These are phyloP conservation scores for Rhinoptilus africanus DNA, from an alignment of 2,113 vertebrate species.

Conservation along the genomic window DNA sequence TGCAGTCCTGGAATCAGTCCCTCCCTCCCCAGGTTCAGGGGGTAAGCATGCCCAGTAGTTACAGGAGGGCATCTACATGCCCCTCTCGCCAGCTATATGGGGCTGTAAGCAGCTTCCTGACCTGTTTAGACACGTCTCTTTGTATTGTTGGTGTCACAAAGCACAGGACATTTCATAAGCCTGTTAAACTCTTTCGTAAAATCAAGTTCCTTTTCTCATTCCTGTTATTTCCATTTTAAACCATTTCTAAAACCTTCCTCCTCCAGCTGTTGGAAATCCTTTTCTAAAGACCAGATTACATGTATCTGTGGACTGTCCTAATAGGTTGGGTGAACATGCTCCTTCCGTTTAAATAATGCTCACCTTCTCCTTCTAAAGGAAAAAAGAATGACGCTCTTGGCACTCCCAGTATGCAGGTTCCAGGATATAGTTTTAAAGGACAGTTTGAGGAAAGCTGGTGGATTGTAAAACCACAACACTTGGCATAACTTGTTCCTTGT, in stretches of 20 bases:
- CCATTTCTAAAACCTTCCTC: background rate
- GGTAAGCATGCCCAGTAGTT: fast-evolving
- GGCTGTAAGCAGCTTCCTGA: background rate
- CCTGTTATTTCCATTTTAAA: background rate
- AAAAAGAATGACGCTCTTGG: fast-evolving
- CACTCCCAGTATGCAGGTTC: background rate
- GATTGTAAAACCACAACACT: background rate
- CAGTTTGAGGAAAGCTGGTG: background rate
- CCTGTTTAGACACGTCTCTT: background rate
- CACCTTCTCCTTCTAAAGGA: background rate
- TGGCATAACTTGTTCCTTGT: background rate
- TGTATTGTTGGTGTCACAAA: background rate
- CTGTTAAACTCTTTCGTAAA: background rate
- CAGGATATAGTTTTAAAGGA: background rate
- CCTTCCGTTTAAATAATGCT: background rate
- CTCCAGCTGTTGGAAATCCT: background rate
- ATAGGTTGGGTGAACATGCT: background rate
- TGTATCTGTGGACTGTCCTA: background rate
- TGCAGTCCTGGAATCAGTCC: background rate
- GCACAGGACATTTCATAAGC: background rate
- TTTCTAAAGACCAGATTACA: background rate
- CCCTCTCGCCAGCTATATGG: no score
- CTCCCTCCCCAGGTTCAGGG: background rate
- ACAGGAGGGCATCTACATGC: fast-evolving
- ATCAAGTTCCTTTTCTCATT: background rate